Base-by-base conservation (phyloP, 2,888 invertebrate species). In the Drosophila eohydei region DNA sequence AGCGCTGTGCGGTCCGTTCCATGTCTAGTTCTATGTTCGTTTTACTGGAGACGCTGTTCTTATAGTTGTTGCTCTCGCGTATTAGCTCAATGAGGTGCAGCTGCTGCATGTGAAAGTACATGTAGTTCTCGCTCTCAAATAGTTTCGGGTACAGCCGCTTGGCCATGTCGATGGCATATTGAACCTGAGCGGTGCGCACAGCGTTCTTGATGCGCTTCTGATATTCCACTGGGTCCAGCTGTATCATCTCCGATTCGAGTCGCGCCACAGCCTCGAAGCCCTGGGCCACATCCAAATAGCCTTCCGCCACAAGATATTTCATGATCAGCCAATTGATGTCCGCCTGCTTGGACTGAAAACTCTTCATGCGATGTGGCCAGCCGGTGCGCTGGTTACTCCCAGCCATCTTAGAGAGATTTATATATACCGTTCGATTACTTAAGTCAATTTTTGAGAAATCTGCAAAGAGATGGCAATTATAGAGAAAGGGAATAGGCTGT, bases 91-190 rank as follows among this genome's bases (percentile, higher is more conserved):
- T 70, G 2, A 84, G 71, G 0, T 72, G 86, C 64, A 84, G 32
- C 48, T 84, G 84, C 40, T 84, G 84, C 84, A 84, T 84, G 67
- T 84, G 84, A 34, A 84, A 84, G 52, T 88, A 84, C 62, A 84
- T 85, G 38, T 88, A 89, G 44, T 88, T 84, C n/a, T 84, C 86
- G 52, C 74, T 70, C 50, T 79, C 83, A 4, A 73, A 85, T 9
- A 85, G 38, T 14, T 54, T 71, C 0, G 72, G 67, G 51, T 88
- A 88, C 0, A 84, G 30, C 30, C 74, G 69, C 5, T 66, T 74
- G 40, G 84, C 84, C 77, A 88, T 58, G 8, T 88, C 77, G 43
- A 88, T 68, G 44, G 84, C 84, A 34, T 85, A 81, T 30, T 85
- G 71, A 2, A 84, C 51, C 7, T 85, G 80, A 0, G 72, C 77